These are phyloP conservation scores for Drosophila arizonae DNA, from an alignment of 1,140 invertebrate genomes.

Conservation along the genomic window DNA sequence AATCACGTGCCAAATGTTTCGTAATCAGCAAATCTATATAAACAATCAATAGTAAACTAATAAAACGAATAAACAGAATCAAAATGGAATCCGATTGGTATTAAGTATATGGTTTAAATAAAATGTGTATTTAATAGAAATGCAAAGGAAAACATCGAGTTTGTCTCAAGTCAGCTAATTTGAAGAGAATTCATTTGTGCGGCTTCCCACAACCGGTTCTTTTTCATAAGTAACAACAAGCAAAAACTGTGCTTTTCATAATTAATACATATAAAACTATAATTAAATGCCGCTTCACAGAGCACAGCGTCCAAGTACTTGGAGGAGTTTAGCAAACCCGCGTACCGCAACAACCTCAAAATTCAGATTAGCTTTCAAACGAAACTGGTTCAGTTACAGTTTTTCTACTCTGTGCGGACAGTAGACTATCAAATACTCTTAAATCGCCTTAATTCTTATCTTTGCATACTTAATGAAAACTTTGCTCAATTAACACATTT, in stretches of 20 bases:
- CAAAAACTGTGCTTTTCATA: not conserved
- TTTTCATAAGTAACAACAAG: not conserved
- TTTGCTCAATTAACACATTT: conserved; percentile 34
- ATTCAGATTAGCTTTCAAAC: conserved; percentile 29
- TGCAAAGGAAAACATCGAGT: too few species aligned
- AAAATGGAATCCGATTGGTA: too few species aligned
- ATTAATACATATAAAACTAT: conserved; percentile 17
- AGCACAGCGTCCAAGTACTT: not conserved
- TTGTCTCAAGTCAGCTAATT: not conserved
- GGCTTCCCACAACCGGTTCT: conserved; percentile 32
- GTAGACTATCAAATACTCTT: not conserved
- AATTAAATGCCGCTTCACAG: conserved; percentile 6
- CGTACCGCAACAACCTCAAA: conserved; percentile 36
- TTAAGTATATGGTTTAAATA: too few species aligned
- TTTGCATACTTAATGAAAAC: too few species aligned
- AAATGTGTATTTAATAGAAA: too few species aligned
- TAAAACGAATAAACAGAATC: not conserved
- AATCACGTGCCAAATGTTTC: conserved; percentile 15
- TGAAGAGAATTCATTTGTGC: conserved; percentile 8
- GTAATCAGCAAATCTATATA: conserved; percentile 1
- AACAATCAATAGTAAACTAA: conserved; percentile 15
- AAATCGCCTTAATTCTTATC: not conserved
- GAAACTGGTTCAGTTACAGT: not conserved
- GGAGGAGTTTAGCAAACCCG: conserved; percentile 9
- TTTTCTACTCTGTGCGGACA: not conserved